Conservation (phyloP, 2,113 vertebrate genomes). For the Tyrannus savana region DNA sequence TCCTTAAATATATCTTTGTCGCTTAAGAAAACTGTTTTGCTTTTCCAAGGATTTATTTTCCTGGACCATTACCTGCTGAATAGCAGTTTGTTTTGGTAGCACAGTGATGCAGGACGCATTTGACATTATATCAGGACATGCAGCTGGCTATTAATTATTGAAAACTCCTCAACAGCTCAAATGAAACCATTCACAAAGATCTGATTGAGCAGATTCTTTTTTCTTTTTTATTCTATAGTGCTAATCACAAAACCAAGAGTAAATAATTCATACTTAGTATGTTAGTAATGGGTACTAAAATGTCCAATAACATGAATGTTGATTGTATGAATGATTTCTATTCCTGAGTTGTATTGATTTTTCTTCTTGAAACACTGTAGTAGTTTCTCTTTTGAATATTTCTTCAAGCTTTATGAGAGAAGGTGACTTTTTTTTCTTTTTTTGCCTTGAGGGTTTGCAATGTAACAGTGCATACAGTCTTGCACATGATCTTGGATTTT, state of each 20-base stretch:
- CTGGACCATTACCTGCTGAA: constrained; percentile 28
- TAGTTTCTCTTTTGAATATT: not conserved
- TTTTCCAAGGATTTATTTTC: constrained; percentile 22
- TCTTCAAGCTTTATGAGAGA: not conserved
- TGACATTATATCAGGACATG: constrained; percentile 66
- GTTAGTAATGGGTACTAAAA: not conserved
- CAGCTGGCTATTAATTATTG: constrained; percentile 76
- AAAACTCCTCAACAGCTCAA: constrained; percentile 52
- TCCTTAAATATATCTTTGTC: not conserved
- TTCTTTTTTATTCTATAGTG: constrained; percentile 10
- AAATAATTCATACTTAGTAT: constrained; percentile 30
- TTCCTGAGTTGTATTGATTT: constrained; percentile 8
- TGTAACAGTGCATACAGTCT: not conserved
- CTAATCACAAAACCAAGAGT: not conserved
- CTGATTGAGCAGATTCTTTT: constrained; percentile 64
- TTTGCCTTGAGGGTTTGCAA: not conserved
- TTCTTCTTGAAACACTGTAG: not conserved
- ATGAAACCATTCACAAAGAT: constrained; percentile 24
- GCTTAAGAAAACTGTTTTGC: not conserved
- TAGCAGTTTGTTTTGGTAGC: constrained; percentile 60
- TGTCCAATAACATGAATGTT: not conserved
- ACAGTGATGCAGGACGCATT: constrained; percentile 33
- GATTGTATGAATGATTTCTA: constrained; percentile 17
- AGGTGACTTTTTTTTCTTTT: not conserved
- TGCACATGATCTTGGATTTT: not conserved